phyloP scores from a whole-genome alignment of 2,888 invertebrate species.

The Dolomedes plantarius region DNA sequence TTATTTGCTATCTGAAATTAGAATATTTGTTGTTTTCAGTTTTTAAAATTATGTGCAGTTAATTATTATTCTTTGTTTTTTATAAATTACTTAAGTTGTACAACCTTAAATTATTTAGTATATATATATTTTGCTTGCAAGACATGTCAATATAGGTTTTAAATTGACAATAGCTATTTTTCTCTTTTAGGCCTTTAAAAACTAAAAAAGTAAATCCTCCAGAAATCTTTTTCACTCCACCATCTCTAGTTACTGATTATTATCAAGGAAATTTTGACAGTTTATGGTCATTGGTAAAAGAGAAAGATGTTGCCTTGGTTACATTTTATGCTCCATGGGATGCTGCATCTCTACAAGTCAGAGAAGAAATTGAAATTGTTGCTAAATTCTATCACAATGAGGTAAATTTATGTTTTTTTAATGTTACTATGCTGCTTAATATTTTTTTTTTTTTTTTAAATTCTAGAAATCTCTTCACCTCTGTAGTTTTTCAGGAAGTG shows the following conservation, averaged over 20 bases:
- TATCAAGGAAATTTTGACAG: constrained; percentile 85
- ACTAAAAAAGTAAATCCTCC: constrained; percentile 81
- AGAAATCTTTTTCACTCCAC: constrained; percentile 83
- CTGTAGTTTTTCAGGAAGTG: too few species aligned
- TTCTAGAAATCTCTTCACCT: too few species aligned
- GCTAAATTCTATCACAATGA: constrained; percentile 84
- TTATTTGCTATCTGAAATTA: too few species aligned
- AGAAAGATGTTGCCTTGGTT: constrained; percentile 87
- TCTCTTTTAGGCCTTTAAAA: constrained; percentile 80
- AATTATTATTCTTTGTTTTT: too few species aligned
- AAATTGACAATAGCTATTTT: too few species aligned
- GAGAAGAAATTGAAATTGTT: constrained; percentile 85
- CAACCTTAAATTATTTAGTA: too few species aligned
- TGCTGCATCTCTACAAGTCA: constrained; percentile 86
- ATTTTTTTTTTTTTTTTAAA: too few species aligned
- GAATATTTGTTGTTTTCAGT: too few species aligned
- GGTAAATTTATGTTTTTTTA: constrained; percentile 78
- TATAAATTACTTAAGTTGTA: too few species aligned
- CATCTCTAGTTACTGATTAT: constrained; percentile 85
- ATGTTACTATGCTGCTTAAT: background rate
- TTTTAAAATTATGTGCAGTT: too few species aligned
- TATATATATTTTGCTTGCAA: too few species aligned
- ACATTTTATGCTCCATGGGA: constrained; percentile 98
- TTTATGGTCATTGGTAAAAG: constrained; percentile 81
- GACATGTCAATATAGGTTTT: too few species aligned